These are phyloP conservation scores for Temnothorax ravouxi DNA, from an alignment of 2,888 invertebrate species.

Conservation along the genomic window DNA sequence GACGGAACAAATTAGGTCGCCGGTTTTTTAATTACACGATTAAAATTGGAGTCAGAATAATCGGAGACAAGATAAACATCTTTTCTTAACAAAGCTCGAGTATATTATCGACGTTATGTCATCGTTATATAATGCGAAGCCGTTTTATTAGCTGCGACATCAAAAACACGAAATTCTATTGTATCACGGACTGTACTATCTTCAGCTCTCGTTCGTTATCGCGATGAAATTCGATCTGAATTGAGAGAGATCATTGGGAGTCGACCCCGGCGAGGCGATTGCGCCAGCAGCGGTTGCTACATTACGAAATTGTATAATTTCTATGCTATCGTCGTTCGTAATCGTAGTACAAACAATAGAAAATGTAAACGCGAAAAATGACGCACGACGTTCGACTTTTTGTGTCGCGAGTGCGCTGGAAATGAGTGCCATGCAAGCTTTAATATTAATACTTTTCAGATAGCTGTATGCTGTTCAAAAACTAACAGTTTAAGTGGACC, in stretches of 20 bases:
- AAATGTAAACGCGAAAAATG: conserved; percentile 31
- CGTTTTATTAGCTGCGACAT: conserved; percentile 1
- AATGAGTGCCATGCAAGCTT: not conserved
- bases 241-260: conserved; percentile 51
- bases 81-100: conserved; percentile 7
- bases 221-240: conserved; percentile 56
- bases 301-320: conserved; percentile 56
- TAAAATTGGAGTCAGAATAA: not conserved
- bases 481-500: too few species aligned
- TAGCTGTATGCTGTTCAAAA: too few species aligned
- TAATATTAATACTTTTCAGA: not conserved
- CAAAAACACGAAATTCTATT: conserved; percentile 18
- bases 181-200: not conserved
- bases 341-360: conserved; percentile 45
- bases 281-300: conserved; percentile 24
- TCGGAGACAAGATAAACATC: not conserved
- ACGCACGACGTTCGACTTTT: not conserved
- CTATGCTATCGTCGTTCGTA: conserved; percentile 32
- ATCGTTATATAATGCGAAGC: conserved; percentile 17
- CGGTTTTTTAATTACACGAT: not conserved
- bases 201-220: conserved; percentile 47
- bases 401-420: not conserved
- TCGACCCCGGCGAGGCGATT: not conserved
- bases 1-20: not conserved
- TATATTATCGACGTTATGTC: conserved; percentile 27